Conservation (phyloP, 2,888 invertebrate genomes). For the Ormyrus nitidulus region DNA sequence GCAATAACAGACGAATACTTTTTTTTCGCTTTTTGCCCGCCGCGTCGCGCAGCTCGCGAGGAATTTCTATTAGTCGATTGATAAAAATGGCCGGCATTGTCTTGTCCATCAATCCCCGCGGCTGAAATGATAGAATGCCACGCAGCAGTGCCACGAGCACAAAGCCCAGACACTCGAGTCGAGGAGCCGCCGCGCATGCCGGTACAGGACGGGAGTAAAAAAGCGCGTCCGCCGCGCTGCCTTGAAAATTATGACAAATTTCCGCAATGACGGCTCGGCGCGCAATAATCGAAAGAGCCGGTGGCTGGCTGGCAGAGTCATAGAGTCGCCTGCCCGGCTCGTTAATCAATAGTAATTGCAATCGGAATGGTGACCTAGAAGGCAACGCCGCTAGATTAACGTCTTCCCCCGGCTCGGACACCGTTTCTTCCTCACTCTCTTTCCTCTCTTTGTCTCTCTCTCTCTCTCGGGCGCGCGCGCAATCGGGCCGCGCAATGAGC, state of each 20-base stretch:
- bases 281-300: background rate
- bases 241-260: slow-evolving; percentile 51
- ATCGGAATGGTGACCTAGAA: slow-evolving; percentile 44
- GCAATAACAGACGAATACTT: too few relatives aligned
- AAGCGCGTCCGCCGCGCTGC: background rate
- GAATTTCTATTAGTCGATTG: too few relatives aligned
- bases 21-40: too few relatives aligned
- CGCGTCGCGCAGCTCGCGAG: too few relatives aligned
- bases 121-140: too few relatives aligned
- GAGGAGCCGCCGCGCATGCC: background rate
- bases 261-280: slow-evolving; percentile 41
- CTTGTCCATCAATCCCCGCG: slow-evolving; percentile 35
- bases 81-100: slow-evolving; percentile 24
- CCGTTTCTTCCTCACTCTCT: slow-evolving; percentile 3
- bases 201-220: background rate
- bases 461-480: background rate
- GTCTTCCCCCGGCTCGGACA: slow-evolving; percentile 41
- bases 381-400: slow-evolving; percentile 59
- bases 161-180: background rate
- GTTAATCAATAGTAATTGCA: slow-evolving; percentile 53
- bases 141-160: too few relatives aligned
- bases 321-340: background rate
- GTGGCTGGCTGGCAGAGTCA: background rate
- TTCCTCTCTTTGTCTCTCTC: slow-evolving; percentile 10
- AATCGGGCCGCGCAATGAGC: background rate